Evolutionary conservation across 2,888 invertebrate genomes (phyloP), one percentile per base, ranked within the genome.

Genomic region (Drosophila nr. medialis): DNA sequence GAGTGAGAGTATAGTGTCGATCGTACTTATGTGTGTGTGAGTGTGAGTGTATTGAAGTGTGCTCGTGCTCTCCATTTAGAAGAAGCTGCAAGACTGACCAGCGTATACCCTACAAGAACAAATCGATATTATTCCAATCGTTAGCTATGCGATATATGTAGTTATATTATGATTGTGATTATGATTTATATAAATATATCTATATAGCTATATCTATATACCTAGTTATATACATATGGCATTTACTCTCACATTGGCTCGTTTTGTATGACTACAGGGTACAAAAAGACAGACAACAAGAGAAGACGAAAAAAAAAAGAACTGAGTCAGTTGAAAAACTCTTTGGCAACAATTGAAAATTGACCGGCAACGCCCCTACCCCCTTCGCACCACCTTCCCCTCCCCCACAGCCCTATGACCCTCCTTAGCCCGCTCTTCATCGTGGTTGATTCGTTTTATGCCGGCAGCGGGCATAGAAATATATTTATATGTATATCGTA

Each of bases 261-360:
- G 13, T 27, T 54, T 29, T 50, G 4, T 15, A 2, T 24, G 24
- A 15, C 4, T 15, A 38, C 34, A 24, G 40, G 56, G 56, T 56
- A 42, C 8, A 21, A 15, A 2, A 4, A 15, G 0, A 2, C 15
- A 15, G 45, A 15, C 15, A 8, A 15, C 15, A 4, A 45, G 15
- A 8, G 2, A 24, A 1, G 8, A 24, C 24, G 0, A 18, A 24
- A 27, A 53, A 56, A 63, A 54, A 49, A 67, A 58, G 18, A 68
- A 77, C 72, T 75, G 80, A 79, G 61, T 79, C 80, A 66, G 67
- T 64, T 45, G 70, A 62, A 75, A 76, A 85, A 85, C 75, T 87
- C 75, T 82, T 83, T 86, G 76, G 81, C 81, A 83, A 79, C 73
- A 84, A 81, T 72, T 84, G 77, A 76, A 72, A 83, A 81, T 72